Evolutionary conservation across 2,888 invertebrate genomes (phyloP).

Genomic region (Hyposoter didymator): DNA sequence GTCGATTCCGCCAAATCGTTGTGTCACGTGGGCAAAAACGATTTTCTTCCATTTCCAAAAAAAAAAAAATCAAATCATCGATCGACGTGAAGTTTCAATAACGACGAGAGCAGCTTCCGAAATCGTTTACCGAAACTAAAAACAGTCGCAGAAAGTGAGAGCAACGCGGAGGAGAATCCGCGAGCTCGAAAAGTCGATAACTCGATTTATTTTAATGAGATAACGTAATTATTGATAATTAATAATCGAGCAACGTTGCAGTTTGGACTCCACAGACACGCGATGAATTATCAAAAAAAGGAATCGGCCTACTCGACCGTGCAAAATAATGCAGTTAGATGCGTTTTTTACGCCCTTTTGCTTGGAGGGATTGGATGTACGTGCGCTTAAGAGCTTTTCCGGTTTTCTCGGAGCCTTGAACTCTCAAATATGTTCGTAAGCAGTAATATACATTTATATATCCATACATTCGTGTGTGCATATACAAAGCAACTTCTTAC

Average conservation of each 20-base stretch:
- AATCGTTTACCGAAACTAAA: neutral
- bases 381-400: slow-evolving; percentile 18
- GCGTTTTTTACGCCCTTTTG: neutral
- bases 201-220: neutral
- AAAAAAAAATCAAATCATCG: too few relatives aligned
- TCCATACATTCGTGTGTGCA: neutral
- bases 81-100: neutral
- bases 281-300: neutral
- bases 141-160: neutral
- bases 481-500: slow-evolving; percentile 26
- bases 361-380: neutral
- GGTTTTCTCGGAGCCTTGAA: slow-evolving; percentile 49
- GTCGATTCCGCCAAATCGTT: too few relatives aligned
- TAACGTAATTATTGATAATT: neutral
- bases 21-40: too few relatives aligned
- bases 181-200: neutral
- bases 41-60: too few relatives aligned
- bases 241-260: neutral
- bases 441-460: neutral
- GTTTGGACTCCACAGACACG: too few relatives aligned
- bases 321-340: neutral
- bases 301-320: too few relatives aligned
- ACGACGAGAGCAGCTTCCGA: neutral
- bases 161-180: neutral
- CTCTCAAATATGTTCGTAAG: slow-evolving; percentile 27